A percentile compares a stretch with the other conserved stretches of the same genome.
Evolutionary conservation across 1,140 invertebrate species (phyloP).

Genomic region (Metaphire vulgaris): DNA sequence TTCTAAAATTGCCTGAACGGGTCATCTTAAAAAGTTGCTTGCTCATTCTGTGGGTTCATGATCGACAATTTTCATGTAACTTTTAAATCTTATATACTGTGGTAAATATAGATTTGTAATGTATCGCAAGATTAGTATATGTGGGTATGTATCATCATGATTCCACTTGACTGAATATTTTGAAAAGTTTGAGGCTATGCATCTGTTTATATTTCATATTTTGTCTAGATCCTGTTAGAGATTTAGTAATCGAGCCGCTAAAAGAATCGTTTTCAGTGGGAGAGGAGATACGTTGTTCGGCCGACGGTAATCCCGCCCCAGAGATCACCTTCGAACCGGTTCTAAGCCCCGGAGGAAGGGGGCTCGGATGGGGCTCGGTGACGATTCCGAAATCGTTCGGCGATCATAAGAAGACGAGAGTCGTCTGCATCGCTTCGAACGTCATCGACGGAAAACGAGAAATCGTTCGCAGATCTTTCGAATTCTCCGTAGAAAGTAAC

Average conservation of each 20-base stretch:
- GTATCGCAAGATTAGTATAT: no score
- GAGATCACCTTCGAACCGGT: background rate
- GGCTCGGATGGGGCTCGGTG: background rate
- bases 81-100: no score
- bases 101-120: no score
- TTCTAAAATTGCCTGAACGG: no score
- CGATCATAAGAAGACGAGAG: background rate
- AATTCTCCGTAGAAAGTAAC: no score
- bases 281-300: background rate
- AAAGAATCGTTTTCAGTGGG: background rate
- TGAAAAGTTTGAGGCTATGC: no score
- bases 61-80: no score
- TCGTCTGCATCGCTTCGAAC: background rate
- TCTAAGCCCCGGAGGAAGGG: background rate
- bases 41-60: no score
- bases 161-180: no score
- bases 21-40: no score
- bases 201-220: no score
- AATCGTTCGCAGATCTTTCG: background rate
- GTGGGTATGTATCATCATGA: no score
- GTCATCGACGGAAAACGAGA: background rate
- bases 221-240: background rate
- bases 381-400: background rate
- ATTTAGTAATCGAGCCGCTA: background rate
- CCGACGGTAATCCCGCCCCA: background rate